phyloP scores from a whole-genome alignment of 2,888 invertebrate species.

The Tenodera sinensis region DNA sequence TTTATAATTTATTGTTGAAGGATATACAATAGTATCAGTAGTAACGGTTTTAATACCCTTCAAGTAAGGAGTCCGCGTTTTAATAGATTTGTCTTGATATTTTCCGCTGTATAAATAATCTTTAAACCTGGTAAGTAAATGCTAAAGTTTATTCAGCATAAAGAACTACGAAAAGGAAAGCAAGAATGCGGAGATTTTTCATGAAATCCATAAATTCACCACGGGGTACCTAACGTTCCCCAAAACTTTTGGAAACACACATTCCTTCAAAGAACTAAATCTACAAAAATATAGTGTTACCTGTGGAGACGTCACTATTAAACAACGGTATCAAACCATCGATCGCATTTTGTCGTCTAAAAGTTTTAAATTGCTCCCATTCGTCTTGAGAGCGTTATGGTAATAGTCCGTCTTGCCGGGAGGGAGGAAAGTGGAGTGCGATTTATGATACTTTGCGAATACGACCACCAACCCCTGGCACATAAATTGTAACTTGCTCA shows the following conservation, averaged over 20 bases:
- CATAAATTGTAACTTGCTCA: neutral
- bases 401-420: neutral
- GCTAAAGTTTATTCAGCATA: too few relatives aligned
- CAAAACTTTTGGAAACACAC: neutral
- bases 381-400: neutral
- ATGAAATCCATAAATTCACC: too few relatives aligned
- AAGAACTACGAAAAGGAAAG: too few relatives aligned
- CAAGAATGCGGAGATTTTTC: too few relatives aligned
- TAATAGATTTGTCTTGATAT: too few relatives aligned
- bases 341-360: neutral
- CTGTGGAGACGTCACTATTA: neutral
- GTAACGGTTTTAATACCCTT: too few relatives aligned
- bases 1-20: too few relatives aligned
- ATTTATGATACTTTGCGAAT: neutral
- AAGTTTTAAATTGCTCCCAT: neutral
- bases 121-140: too few relatives aligned
- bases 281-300: neutral
- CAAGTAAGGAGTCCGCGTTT: too few relatives aligned
- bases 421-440: neutral
- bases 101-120: too few relatives aligned
- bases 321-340: neutral
- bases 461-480: neutral
- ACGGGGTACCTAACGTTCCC: neutral
- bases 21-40: too few relatives aligned
- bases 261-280: neutral